Evolutionary conservation across 2,888 invertebrate species (phyloP), one percentile per base, ranked within the genome.

Genomic region (Electrophaes corylata): DNA sequence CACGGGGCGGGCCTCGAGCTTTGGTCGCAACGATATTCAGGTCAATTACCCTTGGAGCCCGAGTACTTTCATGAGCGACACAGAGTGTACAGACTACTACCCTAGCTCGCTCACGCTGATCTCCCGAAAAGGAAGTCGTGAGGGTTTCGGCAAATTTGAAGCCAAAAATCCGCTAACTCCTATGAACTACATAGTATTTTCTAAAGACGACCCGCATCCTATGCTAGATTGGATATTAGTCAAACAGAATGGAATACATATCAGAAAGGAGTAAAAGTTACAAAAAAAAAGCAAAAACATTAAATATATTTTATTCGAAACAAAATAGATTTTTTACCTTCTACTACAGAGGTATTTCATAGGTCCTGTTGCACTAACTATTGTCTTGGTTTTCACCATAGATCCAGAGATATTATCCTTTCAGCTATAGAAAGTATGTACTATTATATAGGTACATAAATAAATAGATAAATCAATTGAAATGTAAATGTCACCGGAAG

Each of bases 41-140:
- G 72, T 72, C 0, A 72, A 64, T 5, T 78, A 75, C 33, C 81
- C 80, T 0, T 81, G 81, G 81, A 83, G 80, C 47, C 78, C 76
- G 0, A 57, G 51, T 5, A 73, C 76, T 0, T 58, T 48, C 1
- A 10, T 53, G 4, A 78, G 72, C 29, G 61, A 53, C 0, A 67
- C 76, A 0, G 57, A 61, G 2, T 19, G 60, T 0, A 46, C 49
- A 0, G 79, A 81, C 16, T 40, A 26, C 33, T 87, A 87, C 56
- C 86, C 85, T 0, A 79, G 75, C 48, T 70, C 76, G 0, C 14
- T 39, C 1, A 44, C 51, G 1, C 18, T 60, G 11, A 44, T 56
- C 0, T 70, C 73, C 2, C 67, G 66, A 20, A 73, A 73, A 46
- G 68, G 60, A 0, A 77, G 75, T 51, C 66, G 70, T 16, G 61